Conservation (phyloP, 2,113 vertebrate species). For the Brienomyrus brachyistius region DNA sequence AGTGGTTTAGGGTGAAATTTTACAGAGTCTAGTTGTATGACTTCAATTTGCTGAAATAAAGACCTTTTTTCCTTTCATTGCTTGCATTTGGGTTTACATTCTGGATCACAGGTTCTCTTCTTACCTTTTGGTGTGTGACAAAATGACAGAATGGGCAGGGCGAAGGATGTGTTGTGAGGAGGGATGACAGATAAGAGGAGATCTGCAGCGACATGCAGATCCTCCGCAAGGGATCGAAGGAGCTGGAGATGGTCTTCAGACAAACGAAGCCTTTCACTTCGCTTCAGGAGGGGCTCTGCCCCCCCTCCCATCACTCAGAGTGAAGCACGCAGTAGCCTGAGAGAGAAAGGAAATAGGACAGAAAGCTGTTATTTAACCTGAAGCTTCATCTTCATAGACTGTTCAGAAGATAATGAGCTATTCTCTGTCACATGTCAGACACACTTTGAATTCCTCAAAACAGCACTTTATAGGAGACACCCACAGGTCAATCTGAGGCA, state of each 20-base stretch:
- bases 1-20: not conserved
- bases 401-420: not conserved
- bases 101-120: not conserved
- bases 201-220: not conserved
- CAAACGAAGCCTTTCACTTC: not conserved
- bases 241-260: not conserved
- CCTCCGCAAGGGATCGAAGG: not conserved
- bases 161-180: not conserved
- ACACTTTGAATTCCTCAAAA: not conserved
- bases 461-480: not conserved
- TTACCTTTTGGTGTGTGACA: not conserved
- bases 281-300: not conserved
- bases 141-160: not conserved
- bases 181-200: not conserved
- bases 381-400: not conserved
- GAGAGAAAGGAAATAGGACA: not conserved
- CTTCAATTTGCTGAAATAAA: conserved; percentile 3
- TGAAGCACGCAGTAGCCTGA: not conserved
- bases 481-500: not conserved
- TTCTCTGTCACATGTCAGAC: not conserved
- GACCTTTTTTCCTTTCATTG: not conserved
- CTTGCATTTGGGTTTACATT: not conserved
- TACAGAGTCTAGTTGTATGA: not conserved
- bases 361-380: not conserved
- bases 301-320: not conserved